Conservation (phyloP, 1,140 invertebrate species). For the Zaprionus nigranus region DNA sequence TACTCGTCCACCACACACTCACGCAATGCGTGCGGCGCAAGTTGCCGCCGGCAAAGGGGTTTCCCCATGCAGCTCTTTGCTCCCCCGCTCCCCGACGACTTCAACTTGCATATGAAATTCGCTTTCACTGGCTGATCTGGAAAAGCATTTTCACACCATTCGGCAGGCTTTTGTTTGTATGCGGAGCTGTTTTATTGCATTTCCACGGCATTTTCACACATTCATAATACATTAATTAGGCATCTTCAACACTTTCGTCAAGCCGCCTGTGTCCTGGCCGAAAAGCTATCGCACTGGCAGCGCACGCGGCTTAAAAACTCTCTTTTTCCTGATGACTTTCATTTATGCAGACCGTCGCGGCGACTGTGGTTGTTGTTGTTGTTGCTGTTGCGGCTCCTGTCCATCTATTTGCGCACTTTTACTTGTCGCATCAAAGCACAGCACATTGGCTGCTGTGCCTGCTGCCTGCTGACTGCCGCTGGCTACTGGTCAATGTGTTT, state of each 20-base stretch:
- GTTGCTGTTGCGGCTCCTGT: constrained; percentile 35
- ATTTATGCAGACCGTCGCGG: constrained; percentile 46
- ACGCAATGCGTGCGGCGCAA: constrained; percentile 62
- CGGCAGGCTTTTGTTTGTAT: constrained; percentile 29
- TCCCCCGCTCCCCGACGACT: neutral
- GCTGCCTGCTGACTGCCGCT: constrained; percentile 11
- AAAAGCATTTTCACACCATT: constrained; percentile 74
- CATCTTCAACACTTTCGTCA: constrained; percentile 71
- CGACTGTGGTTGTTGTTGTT: constrained; percentile 50
- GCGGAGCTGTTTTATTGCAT: constrained; percentile 50
- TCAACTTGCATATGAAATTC: constrained; percentile 67
- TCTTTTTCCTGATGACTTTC: constrained; percentile 76
- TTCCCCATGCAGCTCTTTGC: constrained; percentile 1
- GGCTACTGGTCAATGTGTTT: constrained; percentile 53
- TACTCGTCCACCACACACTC: constrained; percentile 12
- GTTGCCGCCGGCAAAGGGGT: constrained; percentile 13
- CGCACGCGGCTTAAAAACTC: constrained; percentile 50
- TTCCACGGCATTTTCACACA: constrained; percentile 67
- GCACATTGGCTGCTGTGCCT: constrained; percentile 6
- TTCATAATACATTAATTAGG: constrained; percentile 79
- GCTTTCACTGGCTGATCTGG: constrained; percentile 79
- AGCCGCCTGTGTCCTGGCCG: constrained; percentile 56
- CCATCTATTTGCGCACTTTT: constrained; percentile 77
- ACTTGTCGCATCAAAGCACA: constrained; percentile 54
- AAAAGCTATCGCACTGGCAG: constrained; percentile 44